phyloP scores from a whole-genome alignment of 2,113 vertebrate genomes.

The Tympanuchus pallidicinctus region DNA sequence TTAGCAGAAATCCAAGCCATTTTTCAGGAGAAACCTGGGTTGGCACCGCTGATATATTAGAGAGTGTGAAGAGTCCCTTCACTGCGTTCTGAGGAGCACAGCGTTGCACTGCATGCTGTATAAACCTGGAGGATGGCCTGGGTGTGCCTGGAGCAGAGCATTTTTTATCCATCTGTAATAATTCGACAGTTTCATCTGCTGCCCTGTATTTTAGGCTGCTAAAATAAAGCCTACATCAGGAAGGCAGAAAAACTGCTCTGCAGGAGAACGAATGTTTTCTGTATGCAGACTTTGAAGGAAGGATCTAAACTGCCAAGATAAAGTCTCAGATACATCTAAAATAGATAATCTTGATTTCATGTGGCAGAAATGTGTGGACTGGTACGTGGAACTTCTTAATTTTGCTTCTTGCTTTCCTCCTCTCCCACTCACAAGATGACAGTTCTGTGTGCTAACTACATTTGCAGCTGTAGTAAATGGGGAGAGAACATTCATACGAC shows the following conservation, averaged over 20 bases:
- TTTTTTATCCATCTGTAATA: background rate
- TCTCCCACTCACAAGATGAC: constrained; percentile 62
- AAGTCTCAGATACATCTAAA: constrained; percentile 34
- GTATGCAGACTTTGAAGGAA: background rate
- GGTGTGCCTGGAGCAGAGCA: background rate
- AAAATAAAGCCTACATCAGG: constrained; percentile 35
- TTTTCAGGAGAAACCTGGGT: background rate
- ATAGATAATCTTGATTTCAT: constrained; percentile 21
- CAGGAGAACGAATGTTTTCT: constrained; percentile 41
- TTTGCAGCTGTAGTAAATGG: constrained; percentile 55
- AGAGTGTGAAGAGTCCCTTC: background rate
- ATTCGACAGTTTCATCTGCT: constrained; percentile 41
- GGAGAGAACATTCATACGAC: constrained; percentile 12
- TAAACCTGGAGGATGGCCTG: background rate
- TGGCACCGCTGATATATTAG: background rate
- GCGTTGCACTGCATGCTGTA: rapidly evolving
- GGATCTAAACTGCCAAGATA: constrained; percentile 39
- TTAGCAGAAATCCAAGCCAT: background rate
- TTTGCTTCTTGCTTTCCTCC: constrained; percentile 48
- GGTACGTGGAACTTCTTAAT: constrained; percentile 33
- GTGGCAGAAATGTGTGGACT: constrained; percentile 48
- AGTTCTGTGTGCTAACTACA: constrained; percentile 18
- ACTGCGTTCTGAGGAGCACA: background rate
- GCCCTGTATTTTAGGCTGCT: constrained; percentile 5
- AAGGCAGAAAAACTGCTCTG: background rate